phyloP scores from a whole-genome alignment of 2,888 invertebrate genomes.

The Hoplodrina ambigua region DNA sequence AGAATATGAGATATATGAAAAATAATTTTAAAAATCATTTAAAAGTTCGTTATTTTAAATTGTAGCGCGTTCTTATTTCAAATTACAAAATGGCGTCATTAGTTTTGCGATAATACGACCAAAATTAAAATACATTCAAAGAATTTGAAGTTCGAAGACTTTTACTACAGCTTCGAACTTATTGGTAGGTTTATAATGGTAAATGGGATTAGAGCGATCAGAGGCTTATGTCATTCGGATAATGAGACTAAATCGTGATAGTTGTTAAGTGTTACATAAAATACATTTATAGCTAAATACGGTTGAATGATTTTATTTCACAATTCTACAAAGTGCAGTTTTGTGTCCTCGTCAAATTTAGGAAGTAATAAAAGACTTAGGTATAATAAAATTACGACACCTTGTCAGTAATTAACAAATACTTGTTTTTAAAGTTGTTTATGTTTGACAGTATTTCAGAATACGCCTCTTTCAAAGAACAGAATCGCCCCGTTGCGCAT shows the following conservation, averaged over 20 bases:
- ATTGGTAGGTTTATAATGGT: slow-evolving; percentile 22
- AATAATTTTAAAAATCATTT: too few species aligned
- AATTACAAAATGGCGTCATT: background rate
- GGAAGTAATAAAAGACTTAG: too few species aligned
- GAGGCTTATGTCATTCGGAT: background rate
- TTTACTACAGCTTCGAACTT: slow-evolving; percentile 53
- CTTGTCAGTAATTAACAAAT: too few species aligned
- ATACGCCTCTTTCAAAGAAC: too few species aligned
- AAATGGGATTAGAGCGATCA: slow-evolving; percentile 44
- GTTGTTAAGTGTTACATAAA: slow-evolving; percentile 2
- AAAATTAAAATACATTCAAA: slow-evolving; percentile 34
- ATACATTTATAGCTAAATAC: background rate
- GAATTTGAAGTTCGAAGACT: slow-evolving; percentile 55
- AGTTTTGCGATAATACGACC: slow-evolving; percentile 27
- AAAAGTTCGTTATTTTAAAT: too few species aligned
- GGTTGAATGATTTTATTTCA: slow-evolving; percentile 10
- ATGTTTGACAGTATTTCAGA: too few species aligned
- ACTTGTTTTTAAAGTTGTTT: too few species aligned
- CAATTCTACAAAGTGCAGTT: background rate
- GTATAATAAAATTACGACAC: too few species aligned
- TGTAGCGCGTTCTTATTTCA: background rate
- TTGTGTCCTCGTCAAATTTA: too few species aligned
- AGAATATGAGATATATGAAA: too few species aligned
- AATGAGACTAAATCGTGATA: slow-evolving; percentile 1
- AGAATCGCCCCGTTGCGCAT: too few species aligned